A percentile compares a stretch with the other conserved stretches of the same genome.
phyloP scores from a whole-genome alignment of 2,888 invertebrate genomes.

The Blomia tropicalis region DNA sequence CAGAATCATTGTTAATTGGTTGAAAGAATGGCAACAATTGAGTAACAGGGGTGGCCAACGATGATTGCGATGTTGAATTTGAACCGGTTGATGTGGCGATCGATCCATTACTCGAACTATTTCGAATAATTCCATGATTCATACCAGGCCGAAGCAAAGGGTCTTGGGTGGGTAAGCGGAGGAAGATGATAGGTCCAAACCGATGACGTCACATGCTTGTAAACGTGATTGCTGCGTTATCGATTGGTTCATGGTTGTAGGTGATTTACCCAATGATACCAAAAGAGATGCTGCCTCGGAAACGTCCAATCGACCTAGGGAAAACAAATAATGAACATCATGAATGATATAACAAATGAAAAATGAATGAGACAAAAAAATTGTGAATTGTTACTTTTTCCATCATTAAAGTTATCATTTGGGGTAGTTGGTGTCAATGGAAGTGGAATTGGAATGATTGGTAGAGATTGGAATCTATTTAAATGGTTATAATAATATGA shows the following conservation, averaged over 20 bases:
- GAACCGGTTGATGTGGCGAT: neutral
- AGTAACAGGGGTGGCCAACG: constrained; percentile 17
- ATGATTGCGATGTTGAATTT: neutral
- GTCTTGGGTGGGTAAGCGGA: neutral
- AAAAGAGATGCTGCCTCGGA: neutral
- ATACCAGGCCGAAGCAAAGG: neutral
- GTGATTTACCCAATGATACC: neutral
- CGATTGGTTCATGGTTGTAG: neutral
- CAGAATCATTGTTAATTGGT: neutral
- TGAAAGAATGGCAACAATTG: constrained; percentile 22
- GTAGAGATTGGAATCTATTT: too few relatives aligned
- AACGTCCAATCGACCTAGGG: neutral
- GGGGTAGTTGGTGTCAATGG: too few relatives aligned
- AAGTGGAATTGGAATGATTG: too few relatives aligned
- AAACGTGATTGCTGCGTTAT: too few relatives aligned
- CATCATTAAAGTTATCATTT: too few relatives aligned
- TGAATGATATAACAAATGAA: too few relatives aligned
- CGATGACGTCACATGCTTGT: neutral
- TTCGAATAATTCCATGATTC: neutral
- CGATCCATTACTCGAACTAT: neutral
- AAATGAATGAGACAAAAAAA: too few relatives aligned
- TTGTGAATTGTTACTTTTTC: too few relatives aligned
- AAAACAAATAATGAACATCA: neutral
- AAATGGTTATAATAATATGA: too few relatives aligned
- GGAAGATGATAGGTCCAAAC: neutral